Evolutionary conservation across 2,888 invertebrate genomes (phyloP).

Genomic region (Polydrusus tereticollis): DNA sequence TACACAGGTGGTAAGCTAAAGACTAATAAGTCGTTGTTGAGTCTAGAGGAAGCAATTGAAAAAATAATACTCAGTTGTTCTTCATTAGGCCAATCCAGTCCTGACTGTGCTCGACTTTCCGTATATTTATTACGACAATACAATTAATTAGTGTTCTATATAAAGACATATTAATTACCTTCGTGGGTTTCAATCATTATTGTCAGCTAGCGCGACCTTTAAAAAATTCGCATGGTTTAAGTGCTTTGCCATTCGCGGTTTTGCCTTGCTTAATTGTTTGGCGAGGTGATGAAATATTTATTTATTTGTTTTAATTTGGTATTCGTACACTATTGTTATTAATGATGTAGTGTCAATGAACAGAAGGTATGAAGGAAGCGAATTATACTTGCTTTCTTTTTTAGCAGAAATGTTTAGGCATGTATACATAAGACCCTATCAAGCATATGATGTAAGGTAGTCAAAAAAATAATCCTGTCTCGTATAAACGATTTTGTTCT

Average conservation of each 20-base stretch:
- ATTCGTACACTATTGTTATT: not conserved
- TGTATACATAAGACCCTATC: no score
- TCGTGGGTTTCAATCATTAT: not conserved
- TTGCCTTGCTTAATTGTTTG: not conserved
- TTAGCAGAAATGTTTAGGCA: no score
- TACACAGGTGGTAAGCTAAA: no score
- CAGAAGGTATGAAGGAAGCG: not conserved
- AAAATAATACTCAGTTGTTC: no score
- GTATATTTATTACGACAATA: conserved; percentile 5
- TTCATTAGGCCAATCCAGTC: no score
- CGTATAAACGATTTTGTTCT: no score
- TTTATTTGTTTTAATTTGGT: conserved; percentile 1
- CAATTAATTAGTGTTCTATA: conserved; percentile 3
- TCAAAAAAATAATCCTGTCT: no score
- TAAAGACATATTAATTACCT: conserved; percentile 7
- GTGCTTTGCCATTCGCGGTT: not conserved
- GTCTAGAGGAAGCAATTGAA: no score
- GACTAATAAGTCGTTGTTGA: no score
- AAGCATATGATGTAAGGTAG: no score
- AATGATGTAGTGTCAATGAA: not conserved
- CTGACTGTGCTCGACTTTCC: not conserved
- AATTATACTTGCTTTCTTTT: not conserved
- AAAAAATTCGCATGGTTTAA: not conserved
- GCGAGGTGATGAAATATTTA: not conserved
- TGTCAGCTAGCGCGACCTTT: not conserved